These are phyloP conservation scores for Hydrozoanthus tunicans DNA, from an alignment of 64 coral and sea anemone genomes.

Conservation along the genomic window DNA sequence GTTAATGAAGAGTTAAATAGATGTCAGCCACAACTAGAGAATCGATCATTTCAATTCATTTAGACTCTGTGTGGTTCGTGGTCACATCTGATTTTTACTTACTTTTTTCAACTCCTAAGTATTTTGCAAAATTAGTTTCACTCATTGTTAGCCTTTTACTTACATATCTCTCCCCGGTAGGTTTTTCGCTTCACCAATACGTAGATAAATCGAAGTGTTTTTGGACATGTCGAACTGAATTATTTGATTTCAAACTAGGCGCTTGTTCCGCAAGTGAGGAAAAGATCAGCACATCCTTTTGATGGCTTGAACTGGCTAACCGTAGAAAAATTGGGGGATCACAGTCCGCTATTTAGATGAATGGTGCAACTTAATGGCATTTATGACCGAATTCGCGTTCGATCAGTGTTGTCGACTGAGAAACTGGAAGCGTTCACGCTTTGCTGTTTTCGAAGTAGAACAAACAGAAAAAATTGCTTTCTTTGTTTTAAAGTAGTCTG, in stretches of 20 bases:
- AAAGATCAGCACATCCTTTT: slow-evolving; percentile 2
- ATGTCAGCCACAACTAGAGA: background rate
- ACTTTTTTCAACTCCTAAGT: no score
- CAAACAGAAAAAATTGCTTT: background rate
- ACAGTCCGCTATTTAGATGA: background rate
- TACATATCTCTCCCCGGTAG: slow-evolving; percentile 85
- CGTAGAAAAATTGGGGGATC: background rate
- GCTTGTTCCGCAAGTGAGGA: background rate
- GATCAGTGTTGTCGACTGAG: background rate
- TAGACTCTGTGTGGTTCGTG: background rate
- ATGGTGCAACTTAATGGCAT: background rate
- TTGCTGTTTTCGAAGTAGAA: background rate
- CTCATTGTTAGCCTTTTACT: slow-evolving; percentile 17
- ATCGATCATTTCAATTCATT: background rate
- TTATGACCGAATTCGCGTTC: background rate
- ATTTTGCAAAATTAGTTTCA: no score
- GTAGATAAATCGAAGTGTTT: slow-evolving; percentile 84
- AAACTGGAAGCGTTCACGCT: background rate
- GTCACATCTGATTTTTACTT: no score
- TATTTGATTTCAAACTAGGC: background rate
- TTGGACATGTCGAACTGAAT: slow-evolving; percentile 53
- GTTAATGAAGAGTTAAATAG: slow-evolving; percentile 17
- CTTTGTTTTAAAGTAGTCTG: background rate
- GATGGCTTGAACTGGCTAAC: background rate
- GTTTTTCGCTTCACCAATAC: slow-evolving; percentile 89